Evolutionary conservation across 2,113 vertebrate genomes (phyloP), one percentile per base, ranked within the genome.

Genomic region (Genyomyrus donnyi): DNA sequence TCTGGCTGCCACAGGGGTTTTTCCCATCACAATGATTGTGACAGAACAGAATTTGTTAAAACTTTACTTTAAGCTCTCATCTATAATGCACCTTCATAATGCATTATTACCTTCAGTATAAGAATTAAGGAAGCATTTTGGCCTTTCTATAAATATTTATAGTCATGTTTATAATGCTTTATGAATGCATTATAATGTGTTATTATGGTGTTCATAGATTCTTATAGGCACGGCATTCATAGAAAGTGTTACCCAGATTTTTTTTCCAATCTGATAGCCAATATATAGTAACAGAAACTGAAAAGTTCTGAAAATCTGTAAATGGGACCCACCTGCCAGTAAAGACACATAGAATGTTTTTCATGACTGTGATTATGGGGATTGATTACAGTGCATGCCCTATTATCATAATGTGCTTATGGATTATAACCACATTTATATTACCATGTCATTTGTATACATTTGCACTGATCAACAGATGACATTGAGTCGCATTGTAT

Each of bases 401-500:
- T 42, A 19, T 80, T 80, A 42, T 42, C 13, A 19, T 31, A 70
- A 70, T 70, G 62, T 80, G 35, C 3, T 19, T 80, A 42, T 80
- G 74, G 15, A 80, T 80, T 80, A 80, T 80, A 42, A 39, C 35
- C 13, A 21, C 74, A 42, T 80, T 80, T 80, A 80, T 80, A 80
- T 80, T 80, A 80, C 74, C 74, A 42, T 80, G 74, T 80, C 11
- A 80, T 80, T 80, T 80, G 74, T 39, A 80, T 80, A 42, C 74
- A 39, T 80, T 80, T 80, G 74, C 74, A 39, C 35, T 17, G 15
- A 80, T 80, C 13, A 42, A 17, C 74, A 80, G 74, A 42, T 80
- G 74, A 80, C 35, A 42, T 80, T 80, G 35, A 80, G 15, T 42
- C 13, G 74, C 70, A 39, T 77, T 35, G 35, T 70, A 70, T 70